These are phyloP conservation scores for Phytoseiulus persimilis DNA, from an alignment of 2,888 invertebrate genomes.

Conservation along the genomic window DNA sequence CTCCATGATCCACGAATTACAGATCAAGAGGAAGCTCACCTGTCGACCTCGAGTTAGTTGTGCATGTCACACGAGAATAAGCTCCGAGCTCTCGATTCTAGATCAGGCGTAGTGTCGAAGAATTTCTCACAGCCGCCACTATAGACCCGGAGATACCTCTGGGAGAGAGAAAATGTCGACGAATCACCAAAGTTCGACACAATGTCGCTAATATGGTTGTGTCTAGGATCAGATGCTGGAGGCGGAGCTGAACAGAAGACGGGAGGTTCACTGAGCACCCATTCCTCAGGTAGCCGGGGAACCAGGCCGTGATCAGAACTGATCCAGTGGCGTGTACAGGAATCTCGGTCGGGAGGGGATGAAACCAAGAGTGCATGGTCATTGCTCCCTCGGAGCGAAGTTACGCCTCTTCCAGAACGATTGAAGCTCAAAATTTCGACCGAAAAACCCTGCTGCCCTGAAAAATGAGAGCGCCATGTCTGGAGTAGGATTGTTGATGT, in stretches of 20 bases:
- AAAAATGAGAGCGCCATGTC: too few species aligned
- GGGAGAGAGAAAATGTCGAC: not conserved
- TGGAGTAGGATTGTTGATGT: too few species aligned
- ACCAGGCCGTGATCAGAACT: too few species aligned
- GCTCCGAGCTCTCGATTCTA: not conserved
- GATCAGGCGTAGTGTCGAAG: not conserved
- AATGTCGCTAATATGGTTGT: not conserved
- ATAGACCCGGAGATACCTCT: not conserved
- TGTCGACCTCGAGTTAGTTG: not conserved
- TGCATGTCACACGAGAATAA: not conserved
- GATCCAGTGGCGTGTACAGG: too few species aligned
- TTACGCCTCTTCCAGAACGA: too few species aligned
- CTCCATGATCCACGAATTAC: not conserved
- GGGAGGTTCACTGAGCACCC: too few species aligned
- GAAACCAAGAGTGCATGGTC: too few species aligned
- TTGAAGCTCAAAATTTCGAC: too few species aligned
- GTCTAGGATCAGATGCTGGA: not conserved
- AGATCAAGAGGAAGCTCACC: not conserved
- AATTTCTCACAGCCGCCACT: not conserved
- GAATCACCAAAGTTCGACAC: not conserved
- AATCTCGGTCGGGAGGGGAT: too few species aligned
- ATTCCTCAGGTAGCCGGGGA: too few species aligned
- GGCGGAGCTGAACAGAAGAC: not conserved
- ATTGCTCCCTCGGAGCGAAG: too few species aligned
- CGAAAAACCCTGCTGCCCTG: too few species aligned